Conservation (phyloP, 2,113 vertebrate species). For the Dissostichus mawsoni region DNA sequence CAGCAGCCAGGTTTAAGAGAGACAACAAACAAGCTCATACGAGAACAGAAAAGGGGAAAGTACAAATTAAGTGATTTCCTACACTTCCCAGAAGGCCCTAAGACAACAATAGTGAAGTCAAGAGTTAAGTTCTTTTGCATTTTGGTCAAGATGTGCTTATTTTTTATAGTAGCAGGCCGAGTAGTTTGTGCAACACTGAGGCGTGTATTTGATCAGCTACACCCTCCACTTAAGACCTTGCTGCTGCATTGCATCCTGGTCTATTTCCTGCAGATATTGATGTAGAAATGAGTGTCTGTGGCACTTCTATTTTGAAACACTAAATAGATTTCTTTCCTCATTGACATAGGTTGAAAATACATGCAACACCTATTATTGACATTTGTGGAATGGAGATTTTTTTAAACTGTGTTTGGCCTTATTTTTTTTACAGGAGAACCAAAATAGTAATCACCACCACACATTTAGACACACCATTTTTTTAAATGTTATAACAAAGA, state of each 20-base stretch:
- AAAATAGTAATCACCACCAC: background rate
- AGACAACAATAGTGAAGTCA: too few species aligned
- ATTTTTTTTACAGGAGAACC: background rate
- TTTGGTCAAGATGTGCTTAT: rapidly evolving
- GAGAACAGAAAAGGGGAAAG: background rate
- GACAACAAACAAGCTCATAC: background rate
- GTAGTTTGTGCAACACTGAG: slow-evolving; percentile 5
- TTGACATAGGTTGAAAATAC: background rate
- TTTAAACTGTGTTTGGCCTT: background rate
- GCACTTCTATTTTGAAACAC: too few species aligned
- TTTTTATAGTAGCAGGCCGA: background rate
- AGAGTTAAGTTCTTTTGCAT: background rate
- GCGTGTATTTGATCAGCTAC: background rate
- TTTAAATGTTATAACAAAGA: too few species aligned
- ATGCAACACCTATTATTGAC: background rate
- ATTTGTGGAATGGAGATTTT: background rate
- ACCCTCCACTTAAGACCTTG: background rate
- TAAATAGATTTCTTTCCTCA: too few species aligned
- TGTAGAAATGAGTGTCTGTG: too few species aligned
- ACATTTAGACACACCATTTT: too few species aligned
- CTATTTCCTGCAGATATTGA: slow-evolving; percentile 1
- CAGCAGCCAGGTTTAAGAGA: background rate
- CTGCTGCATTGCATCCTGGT: slow-evolving; percentile 32
- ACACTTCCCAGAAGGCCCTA: slow-evolving; percentile 8
- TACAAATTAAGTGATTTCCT: background rate